A percentile compares a stretch with the other conserved stretches of the same genome.
Evolutionary conservation across 2,797 vertebrate genomes (phyloP).

Genomic region (Miichthys miiuy): DNA sequence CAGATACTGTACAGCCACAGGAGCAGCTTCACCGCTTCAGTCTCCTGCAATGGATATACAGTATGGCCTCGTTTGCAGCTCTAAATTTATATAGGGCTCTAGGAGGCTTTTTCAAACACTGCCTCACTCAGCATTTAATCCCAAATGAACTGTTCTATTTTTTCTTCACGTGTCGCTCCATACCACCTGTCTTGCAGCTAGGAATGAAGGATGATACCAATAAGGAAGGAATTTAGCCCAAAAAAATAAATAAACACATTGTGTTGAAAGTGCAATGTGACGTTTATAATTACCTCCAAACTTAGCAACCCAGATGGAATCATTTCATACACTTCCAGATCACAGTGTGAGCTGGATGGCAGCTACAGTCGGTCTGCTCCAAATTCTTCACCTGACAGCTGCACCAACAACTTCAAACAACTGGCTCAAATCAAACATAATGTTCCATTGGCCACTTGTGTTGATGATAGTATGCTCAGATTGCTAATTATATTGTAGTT

Average conservation of each 20-base stretch:
- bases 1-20: slow-evolving; percentile 21
- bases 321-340: slow-evolving; percentile 62
- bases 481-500: background rate
- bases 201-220: slow-evolving; percentile 23
- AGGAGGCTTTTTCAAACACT: slow-evolving; percentile 62
- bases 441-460: background rate
- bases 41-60: slow-evolving; percentile 34
- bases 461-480: slow-evolving; percentile 2
- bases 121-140: slow-evolving; percentile 75
- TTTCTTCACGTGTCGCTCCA: slow-evolving; percentile 54
- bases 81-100: slow-evolving; percentile 66
- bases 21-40: slow-evolving; percentile 30
- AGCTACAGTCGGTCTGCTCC: slow-evolving; percentile 16
- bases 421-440: slow-evolving; percentile 22
- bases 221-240: slow-evolving; percentile 21
- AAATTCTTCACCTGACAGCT: slow-evolving; percentile 41
- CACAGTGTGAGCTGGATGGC: slow-evolving; percentile 56
- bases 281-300: slow-evolving; percentile 36
- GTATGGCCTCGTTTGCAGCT: slow-evolving; percentile 75
- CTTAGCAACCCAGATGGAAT: slow-evolving; percentile 26
- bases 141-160: slow-evolving; percentile 79
- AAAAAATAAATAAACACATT: slow-evolving; percentile 8
- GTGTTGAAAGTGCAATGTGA: slow-evolving; percentile 36
- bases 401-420: slow-evolving; percentile 38
- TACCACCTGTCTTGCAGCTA: slow-evolving; percentile 56